phyloP scores from a whole-genome alignment of 37 sponge, comb jelly and placozoan genomes.

The Amphimedon queenslandica region DNA sequence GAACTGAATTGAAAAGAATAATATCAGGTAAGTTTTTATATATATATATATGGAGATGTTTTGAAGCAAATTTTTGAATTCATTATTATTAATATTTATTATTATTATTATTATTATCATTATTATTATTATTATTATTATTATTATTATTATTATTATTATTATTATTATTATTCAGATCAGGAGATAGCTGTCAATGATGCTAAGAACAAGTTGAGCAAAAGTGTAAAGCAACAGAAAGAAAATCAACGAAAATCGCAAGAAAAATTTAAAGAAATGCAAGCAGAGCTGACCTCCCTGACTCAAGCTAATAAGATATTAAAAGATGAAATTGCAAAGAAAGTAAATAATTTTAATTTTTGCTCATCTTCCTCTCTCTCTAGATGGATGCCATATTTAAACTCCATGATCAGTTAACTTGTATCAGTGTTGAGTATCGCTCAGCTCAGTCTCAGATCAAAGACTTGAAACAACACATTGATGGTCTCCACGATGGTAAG shows the following conservation, averaged over 20 bases:
- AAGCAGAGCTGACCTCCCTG: constrained; percentile 16
- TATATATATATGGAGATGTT: too few relatives aligned
- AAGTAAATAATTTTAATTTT: constrained; percentile 16
- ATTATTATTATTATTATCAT: too few relatives aligned
- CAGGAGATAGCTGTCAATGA: too few relatives aligned
- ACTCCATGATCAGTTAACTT: constrained; percentile 29
- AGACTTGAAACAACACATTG: constrained; percentile 18
- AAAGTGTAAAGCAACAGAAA: too few relatives aligned
- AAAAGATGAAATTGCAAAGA: constrained; percentile 3
- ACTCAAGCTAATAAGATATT: constrained; percentile 25
- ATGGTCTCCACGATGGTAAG: constrained; percentile 4
- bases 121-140: too few relatives aligned
- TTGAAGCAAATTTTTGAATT: too few relatives aligned
- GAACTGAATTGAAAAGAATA: neutral
- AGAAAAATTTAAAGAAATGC: neutral
- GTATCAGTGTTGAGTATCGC: constrained; percentile 27
- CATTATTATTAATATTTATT: too few relatives aligned
- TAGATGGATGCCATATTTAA: neutral
- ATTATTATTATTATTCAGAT: too few relatives aligned
- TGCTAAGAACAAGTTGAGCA: too few relatives aligned
- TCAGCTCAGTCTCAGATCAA: constrained; percentile 22
- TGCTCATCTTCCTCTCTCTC: too few relatives aligned
- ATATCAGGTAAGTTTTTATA: neutral
- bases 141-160: too few relatives aligned
- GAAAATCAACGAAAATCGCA: constrained; percentile 9